Conservation (phyloP, 2,113 vertebrate genomes). For the Atherinomorus stipes region DNA sequence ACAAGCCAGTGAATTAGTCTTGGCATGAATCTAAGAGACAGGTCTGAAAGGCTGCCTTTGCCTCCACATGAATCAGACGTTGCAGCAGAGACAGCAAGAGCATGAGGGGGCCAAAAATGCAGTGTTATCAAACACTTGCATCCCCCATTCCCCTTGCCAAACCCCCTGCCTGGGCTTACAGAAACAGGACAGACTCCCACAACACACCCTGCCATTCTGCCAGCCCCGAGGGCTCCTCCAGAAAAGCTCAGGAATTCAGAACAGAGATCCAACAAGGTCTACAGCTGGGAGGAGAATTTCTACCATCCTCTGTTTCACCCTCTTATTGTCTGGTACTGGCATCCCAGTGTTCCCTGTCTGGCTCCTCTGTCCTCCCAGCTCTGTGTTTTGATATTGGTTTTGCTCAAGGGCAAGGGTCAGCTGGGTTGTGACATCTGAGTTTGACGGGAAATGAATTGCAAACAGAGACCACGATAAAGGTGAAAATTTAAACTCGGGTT, state of each 20-base stretch:
- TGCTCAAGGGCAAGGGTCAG: slow-evolving; percentile 71
- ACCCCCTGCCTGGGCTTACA: slow-evolving; percentile 80
- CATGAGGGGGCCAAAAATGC: slow-evolving; percentile 80
- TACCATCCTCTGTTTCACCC: slow-evolving; percentile 78
- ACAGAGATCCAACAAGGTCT: slow-evolving; percentile 83
- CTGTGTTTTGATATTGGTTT: slow-evolving; percentile 75
- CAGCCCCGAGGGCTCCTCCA: slow-evolving; percentile 78
- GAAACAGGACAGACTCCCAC: slow-evolving; percentile 82
- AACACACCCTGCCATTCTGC: slow-evolving; percentile 78
- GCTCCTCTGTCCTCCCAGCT: slow-evolving; percentile 84
- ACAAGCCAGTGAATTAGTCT: slow-evolving; percentile 85
- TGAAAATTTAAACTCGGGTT: slow-evolving; percentile 51
- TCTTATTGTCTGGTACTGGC: slow-evolving; percentile 79
- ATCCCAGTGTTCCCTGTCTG: slow-evolving; percentile 83
- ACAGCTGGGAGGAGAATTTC: slow-evolving; percentile 86
- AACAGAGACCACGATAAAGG: slow-evolving; percentile 62
- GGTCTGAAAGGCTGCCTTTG: slow-evolving; percentile 57
- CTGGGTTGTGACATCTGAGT: slow-evolving; percentile 65
- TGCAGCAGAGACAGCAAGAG: slow-evolving; percentile 69
- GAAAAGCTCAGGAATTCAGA: slow-evolving; percentile 85
- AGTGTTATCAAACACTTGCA: slow-evolving; percentile 66
- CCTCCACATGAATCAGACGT: slow-evolving; percentile 73
- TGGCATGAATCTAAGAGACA: slow-evolving; percentile 79
- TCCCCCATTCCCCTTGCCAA: slow-evolving; percentile 48
- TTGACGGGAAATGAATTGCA: slow-evolving; percentile 76